Percentiles rank a stretch among this genome's conserved stretches.
Conservation (phyloP, 2,113 vertebrate genomes). For the Notarius lentiginosus region DNA sequence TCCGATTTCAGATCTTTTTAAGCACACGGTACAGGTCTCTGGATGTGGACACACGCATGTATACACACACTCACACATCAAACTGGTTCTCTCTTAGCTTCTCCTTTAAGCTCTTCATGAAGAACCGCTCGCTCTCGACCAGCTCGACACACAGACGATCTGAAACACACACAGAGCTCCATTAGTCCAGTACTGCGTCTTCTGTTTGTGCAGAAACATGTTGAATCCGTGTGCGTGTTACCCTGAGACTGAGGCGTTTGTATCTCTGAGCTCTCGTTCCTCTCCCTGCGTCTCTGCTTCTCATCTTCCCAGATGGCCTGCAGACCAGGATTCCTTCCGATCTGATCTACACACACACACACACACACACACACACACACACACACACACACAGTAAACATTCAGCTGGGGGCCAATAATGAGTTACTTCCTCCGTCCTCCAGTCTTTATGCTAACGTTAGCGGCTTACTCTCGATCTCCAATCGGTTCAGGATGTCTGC, state of each 20-base stretch:
- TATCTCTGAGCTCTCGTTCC: slow-evolving; percentile 85
- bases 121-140: slow-evolving; percentile 88
- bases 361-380: slow-evolving; percentile 39
- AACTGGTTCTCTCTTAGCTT: slow-evolving; percentile 82
- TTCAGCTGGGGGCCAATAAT: neutral
- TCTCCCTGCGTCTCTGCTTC: slow-evolving; percentile 87
- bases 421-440: neutral
- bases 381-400: slow-evolving; percentile 1
- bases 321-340: slow-evolving; percentile 91
- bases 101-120: slow-evolving; percentile 92
- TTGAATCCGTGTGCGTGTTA: slow-evolving; percentile 56
- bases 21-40: no score
- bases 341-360: slow-evolving; percentile 77
- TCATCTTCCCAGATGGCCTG: slow-evolving; percentile 98
- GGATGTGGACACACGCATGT: neutral
- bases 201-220: no score
- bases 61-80: no score
- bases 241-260: slow-evolving; percentile 87
- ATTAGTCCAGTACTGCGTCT: no score
- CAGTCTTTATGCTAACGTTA: neutral
- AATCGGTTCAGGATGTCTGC: slow-evolving; percentile 92
- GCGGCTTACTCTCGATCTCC: slow-evolving; percentile 88
- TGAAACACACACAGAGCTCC: slow-evolving; percentile 66
- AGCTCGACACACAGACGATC: slow-evolving; percentile 79
- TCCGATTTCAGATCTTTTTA: neutral